These are phyloP conservation scores for Mallotus villosus DNA, from an alignment of 2,797 vertebrate species.

Conservation along the genomic window DNA sequence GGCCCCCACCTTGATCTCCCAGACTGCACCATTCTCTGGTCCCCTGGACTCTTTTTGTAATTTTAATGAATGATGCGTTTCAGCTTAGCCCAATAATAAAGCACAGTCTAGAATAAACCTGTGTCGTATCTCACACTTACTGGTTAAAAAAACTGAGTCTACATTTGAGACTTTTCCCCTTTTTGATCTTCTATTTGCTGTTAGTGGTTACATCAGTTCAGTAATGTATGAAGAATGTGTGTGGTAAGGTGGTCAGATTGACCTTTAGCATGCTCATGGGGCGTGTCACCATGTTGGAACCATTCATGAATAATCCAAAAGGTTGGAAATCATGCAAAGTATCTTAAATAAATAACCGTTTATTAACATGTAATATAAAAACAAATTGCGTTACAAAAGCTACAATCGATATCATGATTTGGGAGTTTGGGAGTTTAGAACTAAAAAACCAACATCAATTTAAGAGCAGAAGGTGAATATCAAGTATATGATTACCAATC, in stretches of 20 bases:
- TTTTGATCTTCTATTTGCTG: neutral
- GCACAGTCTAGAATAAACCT: constrained; percentile 97
- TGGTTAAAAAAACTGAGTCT: neutral
- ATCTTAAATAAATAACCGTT: constrained; percentile 60
- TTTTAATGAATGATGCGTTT: constrained; percentile 99
- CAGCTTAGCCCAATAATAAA: constrained; percentile 99
- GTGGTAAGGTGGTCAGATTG: too few species aligned
- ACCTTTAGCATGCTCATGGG: too few species aligned
- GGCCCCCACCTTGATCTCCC: constrained; percentile 86
- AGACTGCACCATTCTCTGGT: constrained; percentile 91
- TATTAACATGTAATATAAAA: constrained; percentile 54
- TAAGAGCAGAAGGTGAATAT: constrained; percentile 24
- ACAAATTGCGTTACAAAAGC: constrained; percentile 18
- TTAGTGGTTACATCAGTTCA: neutral
- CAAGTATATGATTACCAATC: neutral
- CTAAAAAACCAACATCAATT: constrained; percentile 16
- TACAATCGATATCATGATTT: constrained; percentile 29
- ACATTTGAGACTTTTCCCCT: neutral
- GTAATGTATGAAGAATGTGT: neutral
- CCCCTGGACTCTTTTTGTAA: constrained; percentile 97
- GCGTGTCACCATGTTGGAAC: too few species aligned
- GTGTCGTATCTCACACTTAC: constrained; percentile 29
- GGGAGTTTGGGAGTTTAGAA: constrained; percentile 31
- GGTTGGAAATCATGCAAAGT: neutral
- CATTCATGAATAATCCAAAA: too few species aligned